Percentiles rank a stretch among this genome's conserved stretches.
Evolutionary conservation across 2,113 vertebrate genomes (phyloP).

Genomic region (Shinisaurus crocodilurus): DNA sequence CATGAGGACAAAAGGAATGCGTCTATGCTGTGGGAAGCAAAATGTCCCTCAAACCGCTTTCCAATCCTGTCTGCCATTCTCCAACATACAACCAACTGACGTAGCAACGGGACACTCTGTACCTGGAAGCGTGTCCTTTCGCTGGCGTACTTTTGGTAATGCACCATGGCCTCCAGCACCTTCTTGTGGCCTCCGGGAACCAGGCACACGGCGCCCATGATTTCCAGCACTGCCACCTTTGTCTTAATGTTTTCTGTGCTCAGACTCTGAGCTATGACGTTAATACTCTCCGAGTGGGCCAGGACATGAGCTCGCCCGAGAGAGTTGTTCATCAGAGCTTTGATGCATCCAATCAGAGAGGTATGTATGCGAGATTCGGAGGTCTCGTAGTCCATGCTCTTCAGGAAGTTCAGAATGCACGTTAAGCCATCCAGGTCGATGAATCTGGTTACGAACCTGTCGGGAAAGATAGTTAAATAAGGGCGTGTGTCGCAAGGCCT

Average conservation of each 20-base stretch:
- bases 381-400: slow-evolving; percentile 99
- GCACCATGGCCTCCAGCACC: slow-evolving; percentile 96
- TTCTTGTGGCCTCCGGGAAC: slow-evolving; percentile 97
- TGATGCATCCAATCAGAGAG: slow-evolving; percentile 98
- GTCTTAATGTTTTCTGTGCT: slow-evolving; percentile 98
- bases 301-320: slow-evolving; percentile 96
- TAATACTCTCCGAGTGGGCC: slow-evolving; percentile 96
- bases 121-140: slow-evolving; percentile 98
- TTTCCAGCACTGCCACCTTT: slow-evolving; percentile 98
- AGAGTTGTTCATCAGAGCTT: slow-evolving; percentile 99
- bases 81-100: accelerated
- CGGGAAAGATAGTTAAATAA: not conserved
- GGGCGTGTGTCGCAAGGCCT: too few relatives aligned
- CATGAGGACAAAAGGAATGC: not conserved
- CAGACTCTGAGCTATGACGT: slow-evolving; percentile 98
- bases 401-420: slow-evolving; percentile 96
- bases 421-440: slow-evolving; percentile 97
- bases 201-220: slow-evolving; percentile 98
- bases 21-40: not conserved
- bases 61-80: not conserved
- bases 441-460: slow-evolving; percentile 97
- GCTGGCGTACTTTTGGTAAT: slow-evolving; percentile 96
- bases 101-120: not conserved
- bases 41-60: not conserved
- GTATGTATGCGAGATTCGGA: slow-evolving; percentile 98